phyloP scores from a whole-genome alignment of 2,113 vertebrate species.

The Marcusenius ussheri region DNA sequence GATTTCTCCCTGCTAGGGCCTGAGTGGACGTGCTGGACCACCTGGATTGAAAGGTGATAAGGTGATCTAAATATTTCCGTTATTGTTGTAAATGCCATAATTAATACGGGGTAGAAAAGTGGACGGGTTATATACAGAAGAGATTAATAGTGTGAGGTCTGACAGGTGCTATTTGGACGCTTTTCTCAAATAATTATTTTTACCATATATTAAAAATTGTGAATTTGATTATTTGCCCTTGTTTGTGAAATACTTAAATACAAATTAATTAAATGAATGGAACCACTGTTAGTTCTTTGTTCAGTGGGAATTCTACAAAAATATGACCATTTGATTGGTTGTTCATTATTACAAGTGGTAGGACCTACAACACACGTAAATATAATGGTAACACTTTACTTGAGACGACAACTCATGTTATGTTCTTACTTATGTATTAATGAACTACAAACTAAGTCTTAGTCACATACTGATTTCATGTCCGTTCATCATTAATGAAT shows the following conservation, averaged over 20 bases:
- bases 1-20: conserved; percentile 66
- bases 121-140: neutral
- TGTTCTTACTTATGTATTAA: neutral
- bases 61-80: conserved; percentile 98
- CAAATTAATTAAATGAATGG: neutral
- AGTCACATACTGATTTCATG: neutral
- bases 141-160: neutral
- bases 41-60: conserved; percentile 99
- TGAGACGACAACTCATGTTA: neutral
- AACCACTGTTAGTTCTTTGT: neutral
- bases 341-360: neutral
- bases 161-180: neutral
- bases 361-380: neutral
- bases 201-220: neutral
- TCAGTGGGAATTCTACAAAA: neutral
- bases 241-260: neutral
- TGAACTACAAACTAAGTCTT: neutral
- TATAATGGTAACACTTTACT: neutral
- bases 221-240: neutral
- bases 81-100: conserved; percentile 62
- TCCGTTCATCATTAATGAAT: neutral
- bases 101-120: neutral
- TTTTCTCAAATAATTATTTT: neutral
- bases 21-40: conserved; percentile 76
- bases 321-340: neutral